phyloP scores from a whole-genome alignment of 2,113 vertebrate genomes.

The Neodontobutis hainanensis region DNA sequence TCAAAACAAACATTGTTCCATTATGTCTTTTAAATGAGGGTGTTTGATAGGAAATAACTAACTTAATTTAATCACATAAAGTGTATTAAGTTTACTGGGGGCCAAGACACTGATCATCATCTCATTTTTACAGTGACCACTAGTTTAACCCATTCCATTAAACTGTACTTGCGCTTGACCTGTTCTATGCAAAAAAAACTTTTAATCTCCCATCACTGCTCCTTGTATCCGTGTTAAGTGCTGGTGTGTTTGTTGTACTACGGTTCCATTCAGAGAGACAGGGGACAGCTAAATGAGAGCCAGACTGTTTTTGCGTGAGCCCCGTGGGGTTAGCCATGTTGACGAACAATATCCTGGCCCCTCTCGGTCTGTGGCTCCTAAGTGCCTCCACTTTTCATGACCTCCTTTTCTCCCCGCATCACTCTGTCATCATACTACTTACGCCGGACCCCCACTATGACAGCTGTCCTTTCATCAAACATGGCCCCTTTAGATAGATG shows the following conservation, averaged over 20 bases:
- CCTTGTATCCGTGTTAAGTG: slow-evolving; percentile 19
- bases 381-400: slow-evolving; percentile 63
- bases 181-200: neutral
- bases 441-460: slow-evolving; percentile 54
- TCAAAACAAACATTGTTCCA: neutral
- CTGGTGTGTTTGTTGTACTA: slow-evolving; percentile 45
- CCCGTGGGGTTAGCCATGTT: slow-evolving; percentile 63
- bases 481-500: slow-evolving; percentile 47
- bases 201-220: neutral
- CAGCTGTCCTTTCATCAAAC: slow-evolving; percentile 72
- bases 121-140: neutral
- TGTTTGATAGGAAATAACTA: too few relatives aligned
- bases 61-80: too few relatives aligned
- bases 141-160: too few relatives aligned
- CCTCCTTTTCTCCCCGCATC: slow-evolving; percentile 61
- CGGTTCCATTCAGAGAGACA: slow-evolving; percentile 23
- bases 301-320: slow-evolving; percentile 55
- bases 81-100: too few relatives aligned
- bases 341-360: slow-evolving; percentile 68
- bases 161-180: neutral
- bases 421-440: slow-evolving; percentile 69
- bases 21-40: too few relatives aligned
- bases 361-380: slow-evolving; percentile 48
- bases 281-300: slow-evolving; percentile 46
- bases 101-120: too few relatives aligned